Evolutionary conservation across 2,113 vertebrate species (phyloP).

Genomic region (Saiga tatarica): DNA sequence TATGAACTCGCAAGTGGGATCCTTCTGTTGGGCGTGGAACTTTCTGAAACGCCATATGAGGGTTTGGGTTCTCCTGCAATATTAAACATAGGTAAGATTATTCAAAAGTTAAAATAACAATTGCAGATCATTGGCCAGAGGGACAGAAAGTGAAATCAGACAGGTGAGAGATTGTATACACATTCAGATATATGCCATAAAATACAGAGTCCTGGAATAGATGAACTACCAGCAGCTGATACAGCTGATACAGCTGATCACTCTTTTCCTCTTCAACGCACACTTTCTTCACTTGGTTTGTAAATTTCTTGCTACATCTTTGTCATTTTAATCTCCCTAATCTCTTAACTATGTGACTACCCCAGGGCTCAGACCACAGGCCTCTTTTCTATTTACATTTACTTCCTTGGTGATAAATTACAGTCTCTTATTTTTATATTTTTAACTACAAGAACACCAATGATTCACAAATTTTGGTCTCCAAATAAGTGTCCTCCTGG

Average conservation of each 20-base stretch:
- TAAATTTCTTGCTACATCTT: not conserved
- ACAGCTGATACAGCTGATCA: not conserved
- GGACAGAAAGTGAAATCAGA: not conserved
- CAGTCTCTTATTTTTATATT: not conserved
- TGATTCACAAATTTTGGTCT: not conserved
- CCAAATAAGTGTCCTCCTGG: not conserved
- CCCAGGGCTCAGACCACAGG: not conserved
- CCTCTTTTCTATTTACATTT: not conserved
- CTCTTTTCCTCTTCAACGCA: not conserved
- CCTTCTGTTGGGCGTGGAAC: conserved; percentile 96
- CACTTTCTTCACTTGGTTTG: not conserved
- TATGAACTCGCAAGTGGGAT: conserved; percentile 95
- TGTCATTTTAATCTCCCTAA: not conserved
- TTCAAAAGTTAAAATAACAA: conserved; percentile 13
- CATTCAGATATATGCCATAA: not conserved
- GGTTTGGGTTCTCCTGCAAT: conserved; percentile 95
- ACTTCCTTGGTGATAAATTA: not conserved
- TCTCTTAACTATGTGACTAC: not conserved
- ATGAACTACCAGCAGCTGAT: not conserved
- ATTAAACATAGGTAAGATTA: not conserved
- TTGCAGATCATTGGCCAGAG: not conserved
- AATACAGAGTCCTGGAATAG: not conserved
- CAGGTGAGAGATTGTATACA: not conserved
- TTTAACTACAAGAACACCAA: conserved; percentile 14
- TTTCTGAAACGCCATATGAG: conserved; percentile 99